Base-by-base conservation (phyloP, 2,888 invertebrate species). In the Lissonota sp. region DNA sequence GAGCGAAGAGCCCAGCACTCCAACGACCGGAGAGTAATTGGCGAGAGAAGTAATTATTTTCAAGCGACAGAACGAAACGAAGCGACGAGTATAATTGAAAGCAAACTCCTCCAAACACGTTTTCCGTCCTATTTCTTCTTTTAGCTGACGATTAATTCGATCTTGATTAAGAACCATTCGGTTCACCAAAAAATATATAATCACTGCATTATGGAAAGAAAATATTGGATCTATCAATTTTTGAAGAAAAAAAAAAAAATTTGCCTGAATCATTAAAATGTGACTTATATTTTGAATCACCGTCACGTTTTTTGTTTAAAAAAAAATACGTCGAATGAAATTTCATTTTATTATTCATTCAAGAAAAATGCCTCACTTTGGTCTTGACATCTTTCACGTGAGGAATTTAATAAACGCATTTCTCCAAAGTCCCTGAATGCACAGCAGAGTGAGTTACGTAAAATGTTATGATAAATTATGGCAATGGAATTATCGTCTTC, bases 31-130 rank as follows among this genome's bases (percentile, higher is more conserved):
- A 62, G 69, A 69, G 60, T 79, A 73, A 79, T 73, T 79, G 73
- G 55, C 73, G 57, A 40, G 79, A 63, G 73, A 49, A 69, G 79
- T 79, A 79, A 79, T 79, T 79, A 79, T 79, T 79, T 79, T 79
- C 63, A 57, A 73, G 62, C 79, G 72, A 67, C 53, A 42, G 67
- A 78, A 78, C 77, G 64, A 64, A 67, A 73, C 62, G 73, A 55
- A 72, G 66, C 78, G 67, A 46, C 67, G 67, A 63, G 67, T 63
- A 26, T 26, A 79, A 79, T 73, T 79, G 79, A 79, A 60, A 73
- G 69, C 79, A 63, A 73, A 63, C 69, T 62, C 37, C 39, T 14
- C 66, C 46, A 62, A 26, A 42, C 66, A 69, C 46, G 14, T 62
- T 72, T 78, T 40, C 62, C 44, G 49, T 53, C 10, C 60, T 40